Evolutionary conservation across 2,113 vertebrate species (phyloP).

Genomic region (Oxygymnocypris stewartii): DNA sequence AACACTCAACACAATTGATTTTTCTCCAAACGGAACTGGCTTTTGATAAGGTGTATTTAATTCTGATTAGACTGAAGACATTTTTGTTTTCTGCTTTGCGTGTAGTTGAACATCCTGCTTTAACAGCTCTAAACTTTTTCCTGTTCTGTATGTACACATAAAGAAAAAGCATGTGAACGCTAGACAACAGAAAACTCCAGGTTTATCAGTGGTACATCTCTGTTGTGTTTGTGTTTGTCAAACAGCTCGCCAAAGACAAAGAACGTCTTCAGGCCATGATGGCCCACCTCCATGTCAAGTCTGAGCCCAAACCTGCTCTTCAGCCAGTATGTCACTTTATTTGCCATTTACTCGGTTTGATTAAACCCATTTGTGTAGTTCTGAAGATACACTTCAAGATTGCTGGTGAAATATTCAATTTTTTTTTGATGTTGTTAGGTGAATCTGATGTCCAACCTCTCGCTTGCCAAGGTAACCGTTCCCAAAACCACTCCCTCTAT

Average conservation of each 20-base stretch:
- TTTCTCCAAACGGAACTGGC: background rate
- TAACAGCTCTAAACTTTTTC: conserved; percentile 26
- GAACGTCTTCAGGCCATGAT: conserved; percentile 99
- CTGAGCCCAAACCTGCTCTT: conserved; percentile 91
- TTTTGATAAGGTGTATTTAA: background rate
- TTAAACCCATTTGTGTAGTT: background rate
- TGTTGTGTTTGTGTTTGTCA: conserved; percentile 40
- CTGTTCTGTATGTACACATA: conserved; percentile 22
- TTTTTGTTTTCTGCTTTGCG: conserved; percentile 51
- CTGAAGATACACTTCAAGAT: background rate
- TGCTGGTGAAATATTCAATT: background rate
- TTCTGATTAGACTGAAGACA: conserved; percentile 15
- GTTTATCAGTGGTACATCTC: background rate
- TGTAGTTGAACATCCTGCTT: conserved; percentile 22
- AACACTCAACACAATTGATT: background rate
- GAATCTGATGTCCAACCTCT: conserved; percentile 88
- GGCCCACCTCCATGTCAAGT: conserved; percentile 95
- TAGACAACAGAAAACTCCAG: background rate
- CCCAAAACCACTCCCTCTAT: conserved; percentile 86
- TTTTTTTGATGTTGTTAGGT: conserved; percentile 72
- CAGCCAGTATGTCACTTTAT: conserved; percentile 83
- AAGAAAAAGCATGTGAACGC: background rate
- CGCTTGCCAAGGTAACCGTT: conserved; percentile 85
- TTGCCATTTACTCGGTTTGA: conserved; percentile 30
- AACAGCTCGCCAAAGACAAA: conserved; percentile 95